Evolutionary conservation across 2,797 vertebrate genomes (phyloP), one percentile per base, ranked within the genome.

Genomic region (Chloroceryle amazona): DNA sequence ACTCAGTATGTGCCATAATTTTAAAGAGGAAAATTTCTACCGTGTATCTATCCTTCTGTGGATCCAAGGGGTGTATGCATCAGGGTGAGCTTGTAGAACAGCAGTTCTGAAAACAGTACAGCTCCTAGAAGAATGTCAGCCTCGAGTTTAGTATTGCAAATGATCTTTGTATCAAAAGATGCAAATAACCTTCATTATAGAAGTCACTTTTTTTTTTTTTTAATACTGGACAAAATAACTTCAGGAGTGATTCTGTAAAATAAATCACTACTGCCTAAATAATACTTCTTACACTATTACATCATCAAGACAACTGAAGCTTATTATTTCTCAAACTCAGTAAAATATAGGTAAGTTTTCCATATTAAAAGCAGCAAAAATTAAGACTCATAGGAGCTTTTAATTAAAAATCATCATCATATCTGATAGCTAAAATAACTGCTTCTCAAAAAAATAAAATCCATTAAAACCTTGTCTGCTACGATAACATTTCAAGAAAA

Each of bases 321-420:
- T 76, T 63, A 58, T 80, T 80, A 72, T 42, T 85, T 93, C 37
- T 89, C 52, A 80, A 71, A 88, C 26, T 70, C 33, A 39, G 8
- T 31, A 41, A 28, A 89, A 66, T 73, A 70, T 26, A 46, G 57
- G 2, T 47, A 72, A 37, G 41, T 80, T 92, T 89, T 76, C 70
- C 60, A 28, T 37, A 71, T 31, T 78, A 92, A 93, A 94, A 92
- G 57, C 71, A 95, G 71, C 88, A 96, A 96, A 86, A 91, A 52
- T 68, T 51, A 93, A 93, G 66, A 90, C 58, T 83, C 72, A 19
- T 2, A 47, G 33, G 47, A 93, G 44, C 19, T 91, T 83, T 74
- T 67, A 87, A 76, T 88, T 90, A 75, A 93, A 96, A 92, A 54
- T 13, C 18, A 39, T n/a, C 47, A 52, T 33, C 63, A 58, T n/a